Percentiles rank a stretch among this genome's conserved stretches.
Conservation (phyloP, 2,797 vertebrate species). For the Pangasius krempfi region DNA sequence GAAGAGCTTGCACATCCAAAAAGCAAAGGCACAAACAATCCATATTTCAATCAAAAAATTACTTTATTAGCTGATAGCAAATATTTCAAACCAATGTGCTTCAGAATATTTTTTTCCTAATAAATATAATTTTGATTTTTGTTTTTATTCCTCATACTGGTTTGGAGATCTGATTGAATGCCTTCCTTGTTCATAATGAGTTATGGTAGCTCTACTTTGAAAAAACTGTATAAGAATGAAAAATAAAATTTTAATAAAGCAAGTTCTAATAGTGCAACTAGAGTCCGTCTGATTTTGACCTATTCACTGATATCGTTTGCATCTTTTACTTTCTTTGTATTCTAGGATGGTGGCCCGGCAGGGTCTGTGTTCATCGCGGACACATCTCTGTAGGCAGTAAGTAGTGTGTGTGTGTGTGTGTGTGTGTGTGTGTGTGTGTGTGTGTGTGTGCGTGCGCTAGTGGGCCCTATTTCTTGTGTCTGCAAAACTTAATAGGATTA, state of each 20-base stretch:
- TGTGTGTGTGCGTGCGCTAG: conserved; percentile 13
- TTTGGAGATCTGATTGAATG: neutral
- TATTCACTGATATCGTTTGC: neutral
- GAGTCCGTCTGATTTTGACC: neutral
- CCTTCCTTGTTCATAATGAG: neutral
- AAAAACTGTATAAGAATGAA: neutral
- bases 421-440: conserved; percentile 59
- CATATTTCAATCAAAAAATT: neutral
- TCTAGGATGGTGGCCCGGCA: conserved; percentile 69
- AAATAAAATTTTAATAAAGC: neutral
- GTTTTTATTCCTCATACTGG: neutral
- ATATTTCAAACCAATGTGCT: neutral
- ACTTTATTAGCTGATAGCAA: neutral
- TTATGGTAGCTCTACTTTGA: neutral
- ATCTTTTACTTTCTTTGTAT: conserved; percentile 19
- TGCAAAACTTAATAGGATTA: neutral
- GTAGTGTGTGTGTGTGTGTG: conserved; percentile 55
- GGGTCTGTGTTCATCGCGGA: conserved; percentile 65
- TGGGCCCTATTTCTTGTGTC: neutral
- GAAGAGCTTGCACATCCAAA: neutral
- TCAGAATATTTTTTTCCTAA: neutral
- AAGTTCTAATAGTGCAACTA: neutral
- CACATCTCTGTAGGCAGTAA: conserved; percentile 75
- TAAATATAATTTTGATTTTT: neutral
- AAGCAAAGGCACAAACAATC: neutral